These are phyloP conservation scores for Pyrochroa serraticornis DNA, from an alignment of 2,888 invertebrate genomes.

Conservation along the genomic window DNA sequence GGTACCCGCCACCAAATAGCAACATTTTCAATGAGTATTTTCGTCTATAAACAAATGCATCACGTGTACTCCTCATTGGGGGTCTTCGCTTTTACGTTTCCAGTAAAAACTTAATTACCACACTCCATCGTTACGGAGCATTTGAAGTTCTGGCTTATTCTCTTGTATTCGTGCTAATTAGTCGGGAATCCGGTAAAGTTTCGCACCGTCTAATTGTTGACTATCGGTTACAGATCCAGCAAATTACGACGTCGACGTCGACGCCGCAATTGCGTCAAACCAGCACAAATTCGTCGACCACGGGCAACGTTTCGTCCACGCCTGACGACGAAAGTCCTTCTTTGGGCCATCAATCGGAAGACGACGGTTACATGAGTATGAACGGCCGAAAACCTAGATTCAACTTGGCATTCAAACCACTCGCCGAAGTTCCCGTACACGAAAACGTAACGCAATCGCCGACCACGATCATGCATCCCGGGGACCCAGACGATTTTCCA, in stretches of 20 bases:
- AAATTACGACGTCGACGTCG: constrained; percentile 50
- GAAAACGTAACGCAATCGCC: constrained; percentile 50
- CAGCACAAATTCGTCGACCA: constrained; percentile 56
- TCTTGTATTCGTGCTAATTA: too few relatives aligned
- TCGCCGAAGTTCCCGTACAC: constrained; percentile 62
- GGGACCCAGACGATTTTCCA: constrained; percentile 63
- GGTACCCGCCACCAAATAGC: too few relatives aligned
- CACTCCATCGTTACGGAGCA: too few relatives aligned
- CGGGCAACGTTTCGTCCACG: constrained; percentile 58
- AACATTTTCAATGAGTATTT: too few relatives aligned
- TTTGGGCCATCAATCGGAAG: constrained; percentile 84
- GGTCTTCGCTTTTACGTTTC: too few relatives aligned
- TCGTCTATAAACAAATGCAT: too few relatives aligned
- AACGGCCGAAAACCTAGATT: constrained; percentile 83
- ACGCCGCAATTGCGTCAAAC: constrained; percentile 57
- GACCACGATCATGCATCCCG: constrained; percentile 58
- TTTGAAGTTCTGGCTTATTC: neutral
- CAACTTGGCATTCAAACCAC: constrained; percentile 72
- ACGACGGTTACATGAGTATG: constrained; percentile 93
- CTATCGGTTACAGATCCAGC: constrained; percentile 56
- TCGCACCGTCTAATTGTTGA: too few relatives aligned
- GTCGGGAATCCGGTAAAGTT: too few relatives aligned
- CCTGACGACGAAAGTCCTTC: constrained; percentile 76
- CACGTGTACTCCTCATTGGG: too few relatives aligned
- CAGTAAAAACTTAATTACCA: too few relatives aligned